Percentiles rank a stretch among this genome's conserved stretches.
Conservation (phyloP, 2,113 vertebrate species). For the Craseonycteris thonglongyai region DNA sequence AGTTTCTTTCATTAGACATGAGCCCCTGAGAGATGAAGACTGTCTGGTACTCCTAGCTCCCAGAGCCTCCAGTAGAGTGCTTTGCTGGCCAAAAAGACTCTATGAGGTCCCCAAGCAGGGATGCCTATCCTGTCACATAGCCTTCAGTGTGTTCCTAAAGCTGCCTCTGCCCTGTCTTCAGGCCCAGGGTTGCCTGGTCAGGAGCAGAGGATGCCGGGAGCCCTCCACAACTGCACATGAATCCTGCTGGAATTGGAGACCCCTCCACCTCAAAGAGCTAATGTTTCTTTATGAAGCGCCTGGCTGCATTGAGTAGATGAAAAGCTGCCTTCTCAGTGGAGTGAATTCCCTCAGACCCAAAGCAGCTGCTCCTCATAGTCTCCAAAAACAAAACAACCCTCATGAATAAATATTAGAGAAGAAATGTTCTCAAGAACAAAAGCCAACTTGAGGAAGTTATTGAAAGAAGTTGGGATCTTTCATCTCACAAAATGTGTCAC, state of each 20-base stretch:
- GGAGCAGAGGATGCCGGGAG: not conserved
- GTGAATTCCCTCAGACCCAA: constrained; percentile 75
- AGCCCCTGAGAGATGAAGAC: not conserved
- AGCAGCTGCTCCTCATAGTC: constrained; percentile 75
- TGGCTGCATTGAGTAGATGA: constrained; percentile 67
- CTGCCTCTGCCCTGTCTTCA: not conserved
- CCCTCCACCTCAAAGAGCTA: constrained; percentile 63
- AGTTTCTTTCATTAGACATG: not conserved
- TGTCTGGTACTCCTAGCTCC: not conserved
- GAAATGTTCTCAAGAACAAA: constrained; percentile 72
- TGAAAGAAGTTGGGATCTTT: constrained; percentile 72
- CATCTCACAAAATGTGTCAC: constrained; percentile 66
- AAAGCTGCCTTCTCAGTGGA: constrained; percentile 70
- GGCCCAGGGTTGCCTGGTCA: not conserved
- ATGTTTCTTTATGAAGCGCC: constrained; percentile 68
- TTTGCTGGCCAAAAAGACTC: not conserved
- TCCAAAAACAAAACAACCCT: constrained; percentile 72
- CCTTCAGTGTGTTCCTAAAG: not conserved
- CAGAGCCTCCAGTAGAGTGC: not conserved
- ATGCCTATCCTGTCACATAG: not conserved
- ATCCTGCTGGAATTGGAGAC: constrained; percentile 33
- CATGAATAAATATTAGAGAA: constrained; percentile 78
- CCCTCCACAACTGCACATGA: constrained; percentile 29
- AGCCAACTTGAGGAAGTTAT: constrained; percentile 68
- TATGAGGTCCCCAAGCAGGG: not conserved